A percentile compares a stretch with the other conserved stretches of the same genome.
These are phyloP conservation scores for Meteorus sp. DNA, from an alignment of 1,140 invertebrate genomes.

Conservation along the genomic window DNA sequence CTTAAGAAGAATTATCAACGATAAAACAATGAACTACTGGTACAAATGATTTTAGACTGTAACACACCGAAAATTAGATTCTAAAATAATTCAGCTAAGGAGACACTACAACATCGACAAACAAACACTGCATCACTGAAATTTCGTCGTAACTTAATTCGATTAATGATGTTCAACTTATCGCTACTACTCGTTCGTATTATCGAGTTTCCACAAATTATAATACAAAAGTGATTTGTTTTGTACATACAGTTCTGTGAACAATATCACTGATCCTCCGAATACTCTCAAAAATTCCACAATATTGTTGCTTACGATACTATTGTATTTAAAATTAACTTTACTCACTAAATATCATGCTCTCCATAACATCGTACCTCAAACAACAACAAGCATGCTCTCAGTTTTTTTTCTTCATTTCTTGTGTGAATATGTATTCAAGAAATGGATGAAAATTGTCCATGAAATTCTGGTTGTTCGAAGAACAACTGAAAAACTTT, in stretches of 20 bases:
- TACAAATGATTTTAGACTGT: not conserved
- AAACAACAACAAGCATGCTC: too few species aligned
- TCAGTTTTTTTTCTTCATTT: too few species aligned
- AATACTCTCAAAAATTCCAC: slow-evolving; percentile 26
- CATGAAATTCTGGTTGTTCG: too few species aligned
- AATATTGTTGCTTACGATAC: slow-evolving; percentile 22
- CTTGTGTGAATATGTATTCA: too few species aligned
- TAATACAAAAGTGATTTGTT: slow-evolving; percentile 46
- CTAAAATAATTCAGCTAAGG: not conserved
- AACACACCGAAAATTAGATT: not conserved
- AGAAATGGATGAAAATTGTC: too few species aligned
- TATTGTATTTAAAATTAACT: not conserved
- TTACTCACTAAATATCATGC: too few species aligned
- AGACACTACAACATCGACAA: too few species aligned
- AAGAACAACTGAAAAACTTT: too few species aligned
- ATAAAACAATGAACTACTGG: not conserved
- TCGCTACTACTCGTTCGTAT: slow-evolving; percentile 1
- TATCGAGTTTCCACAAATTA: slow-evolving; percentile 26
- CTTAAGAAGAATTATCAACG: slow-evolving; percentile 7
- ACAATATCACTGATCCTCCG: too few species aligned
- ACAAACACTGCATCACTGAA: too few species aligned
- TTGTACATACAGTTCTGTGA: slow-evolving; percentile 42
- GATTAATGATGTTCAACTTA: not conserved
- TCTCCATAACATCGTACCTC: too few species aligned
- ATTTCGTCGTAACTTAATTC: too few species aligned